Evolutionary conservation across 2,113 vertebrate genomes (phyloP).

Genomic region (Macrotis lagotis): DNA sequence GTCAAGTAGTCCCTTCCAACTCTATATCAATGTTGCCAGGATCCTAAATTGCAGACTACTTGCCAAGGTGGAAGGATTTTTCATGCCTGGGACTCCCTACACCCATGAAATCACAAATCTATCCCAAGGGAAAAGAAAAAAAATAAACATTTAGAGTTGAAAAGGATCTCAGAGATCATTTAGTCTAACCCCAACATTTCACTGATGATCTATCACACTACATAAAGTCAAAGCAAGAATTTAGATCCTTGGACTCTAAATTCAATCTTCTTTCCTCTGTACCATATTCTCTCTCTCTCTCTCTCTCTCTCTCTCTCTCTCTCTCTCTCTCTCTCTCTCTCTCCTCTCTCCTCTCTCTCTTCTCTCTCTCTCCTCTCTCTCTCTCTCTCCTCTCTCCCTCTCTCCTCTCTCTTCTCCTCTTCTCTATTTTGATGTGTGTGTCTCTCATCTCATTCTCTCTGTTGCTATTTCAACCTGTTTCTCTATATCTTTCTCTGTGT

Average conservation of each 20-base stretch:
- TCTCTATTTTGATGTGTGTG: background rate
- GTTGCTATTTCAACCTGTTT: no score
- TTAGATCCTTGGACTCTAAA: background rate
- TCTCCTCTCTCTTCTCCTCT: background rate
- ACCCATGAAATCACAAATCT: background rate
- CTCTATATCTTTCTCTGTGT: background rate
- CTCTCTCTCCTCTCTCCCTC: background rate
- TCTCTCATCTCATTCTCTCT: background rate
- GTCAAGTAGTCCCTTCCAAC: background rate
- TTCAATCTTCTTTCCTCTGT: background rate
- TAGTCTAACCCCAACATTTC: background rate
- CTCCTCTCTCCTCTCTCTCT: no score
- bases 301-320: background rate
- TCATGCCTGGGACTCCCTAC: background rate
- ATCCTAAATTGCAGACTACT: background rate
- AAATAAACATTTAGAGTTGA: background rate
- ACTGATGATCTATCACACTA: background rate
- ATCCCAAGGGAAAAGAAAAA: background rate
- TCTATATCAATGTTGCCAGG: background rate
- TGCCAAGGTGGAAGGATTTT: background rate
- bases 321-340: no score
- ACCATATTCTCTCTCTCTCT: background rate
- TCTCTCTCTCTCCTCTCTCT: background rate
- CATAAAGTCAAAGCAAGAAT: background rate
- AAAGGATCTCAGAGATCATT: background rate